Conservation (phyloP, 2,797 vertebrate species). For the Hipposideros larvatus region DNA sequence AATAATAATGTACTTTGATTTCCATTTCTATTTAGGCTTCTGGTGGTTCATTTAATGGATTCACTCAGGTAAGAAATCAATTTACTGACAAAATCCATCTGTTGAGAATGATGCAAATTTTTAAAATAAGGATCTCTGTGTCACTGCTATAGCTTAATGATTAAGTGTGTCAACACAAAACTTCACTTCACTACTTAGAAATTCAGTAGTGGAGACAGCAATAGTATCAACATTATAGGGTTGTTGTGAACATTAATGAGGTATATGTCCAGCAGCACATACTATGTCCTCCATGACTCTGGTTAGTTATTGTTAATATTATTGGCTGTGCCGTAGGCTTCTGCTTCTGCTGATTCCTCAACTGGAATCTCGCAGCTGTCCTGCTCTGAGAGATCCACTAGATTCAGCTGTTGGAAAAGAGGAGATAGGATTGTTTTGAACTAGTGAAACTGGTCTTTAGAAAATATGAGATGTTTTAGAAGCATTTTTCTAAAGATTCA, state of each 20-base stretch:
- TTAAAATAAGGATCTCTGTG: not conserved
- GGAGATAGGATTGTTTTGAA: not conserved
- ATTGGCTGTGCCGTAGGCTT: not conserved
- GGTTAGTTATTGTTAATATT: not conserved
- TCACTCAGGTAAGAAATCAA: conserved; percentile 91
- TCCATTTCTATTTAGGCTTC: conserved; percentile 90
- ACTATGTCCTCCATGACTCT: not conserved
- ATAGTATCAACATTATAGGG: not conserved
- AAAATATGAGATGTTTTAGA: not conserved
- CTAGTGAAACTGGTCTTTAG: not conserved
- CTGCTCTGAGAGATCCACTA: not conserved
- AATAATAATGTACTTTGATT: conserved; percentile 86
- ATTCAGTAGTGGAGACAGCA: not conserved
- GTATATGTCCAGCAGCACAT: not conserved
- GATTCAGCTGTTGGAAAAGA: not conserved
- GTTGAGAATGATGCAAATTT: not conserved
- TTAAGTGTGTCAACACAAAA: not conserved
- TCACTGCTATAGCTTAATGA: not conserved
- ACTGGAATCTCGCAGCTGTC: not conserved
- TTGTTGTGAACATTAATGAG: not conserved
- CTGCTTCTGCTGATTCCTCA: not conserved
- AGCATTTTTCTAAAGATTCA: not conserved
- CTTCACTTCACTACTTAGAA: not conserved
- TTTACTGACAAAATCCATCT: not conserved
- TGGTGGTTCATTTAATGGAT: conserved; percentile 93